Percentiles rank a stretch among this genome's conserved stretches.
phyloP scores from a whole-genome alignment of 1,140 invertebrate genomes.

The Hestina assimilis region DNA sequence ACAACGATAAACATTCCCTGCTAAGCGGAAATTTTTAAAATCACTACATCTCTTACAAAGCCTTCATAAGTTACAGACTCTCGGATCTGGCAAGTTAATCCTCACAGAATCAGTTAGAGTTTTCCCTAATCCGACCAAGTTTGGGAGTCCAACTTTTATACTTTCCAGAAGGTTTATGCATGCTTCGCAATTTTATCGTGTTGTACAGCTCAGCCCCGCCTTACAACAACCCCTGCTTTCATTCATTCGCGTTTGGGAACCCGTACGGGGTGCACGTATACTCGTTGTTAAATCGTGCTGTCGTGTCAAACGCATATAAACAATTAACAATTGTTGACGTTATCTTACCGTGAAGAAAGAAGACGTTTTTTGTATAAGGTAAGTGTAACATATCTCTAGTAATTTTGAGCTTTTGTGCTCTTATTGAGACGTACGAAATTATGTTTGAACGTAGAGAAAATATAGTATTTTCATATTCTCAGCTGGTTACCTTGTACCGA shows the following conservation, averaged over 20 bases:
- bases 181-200: conserved; percentile 16
- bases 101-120: conserved; percentile 23
- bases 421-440: not conserved
- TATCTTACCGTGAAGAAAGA: conserved; percentile 3
- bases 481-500: conserved; percentile 5
- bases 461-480: conserved; percentile 5
- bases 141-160: conserved; percentile 17
- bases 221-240: conserved; percentile 49
- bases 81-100: conserved; percentile 34
- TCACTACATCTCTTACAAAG: conserved; percentile 13
- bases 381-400: not conserved
- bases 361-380: conserved; percentile 3
- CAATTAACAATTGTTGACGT: conserved; percentile 27
- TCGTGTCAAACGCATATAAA: conserved; percentile 39
- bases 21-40: conserved; percentile 27
- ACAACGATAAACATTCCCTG: conserved; percentile 27
- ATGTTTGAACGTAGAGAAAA: not conserved
- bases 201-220: conserved; percentile 44
- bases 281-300: not conserved
- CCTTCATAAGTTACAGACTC: conserved; percentile 16
- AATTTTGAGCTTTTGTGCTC: not conserved
- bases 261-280: conserved; percentile 32
- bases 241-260: conserved; percentile 49
- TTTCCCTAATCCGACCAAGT: conserved; percentile 37
- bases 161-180: not conserved